Evolutionary conservation across 2,888 invertebrate genomes (phyloP).

Genomic region (Parochlus steinenii): DNA sequence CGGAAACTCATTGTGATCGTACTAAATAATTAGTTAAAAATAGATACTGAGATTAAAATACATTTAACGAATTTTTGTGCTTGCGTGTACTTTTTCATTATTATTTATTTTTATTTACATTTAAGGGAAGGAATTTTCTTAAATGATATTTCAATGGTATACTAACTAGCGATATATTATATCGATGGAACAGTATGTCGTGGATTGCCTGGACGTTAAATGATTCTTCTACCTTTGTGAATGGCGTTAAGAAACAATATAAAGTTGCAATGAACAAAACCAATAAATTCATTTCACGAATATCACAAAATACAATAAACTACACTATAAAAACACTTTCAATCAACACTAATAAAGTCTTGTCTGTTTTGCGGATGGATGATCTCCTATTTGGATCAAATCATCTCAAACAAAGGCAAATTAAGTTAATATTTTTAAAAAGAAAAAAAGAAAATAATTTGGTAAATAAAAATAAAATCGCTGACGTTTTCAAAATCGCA

Average conservation of each 20-base stretch:
- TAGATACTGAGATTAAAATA: constrained; percentile 5
- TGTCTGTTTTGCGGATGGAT: no score
- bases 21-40: constrained; percentile 45
- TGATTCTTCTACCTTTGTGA: constrained; percentile 98
- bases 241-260: constrained; percentile 78
- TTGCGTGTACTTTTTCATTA: constrained; percentile 4
- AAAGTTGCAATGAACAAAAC: constrained; percentile 57
- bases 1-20: constrained; percentile 95
- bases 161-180: constrained; percentile 66
- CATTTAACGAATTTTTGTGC: constrained; percentile 12
- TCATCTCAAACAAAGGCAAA: no score
- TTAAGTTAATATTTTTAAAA: no score
- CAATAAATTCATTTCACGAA: constrained; percentile 49
- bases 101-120: constrained; percentile 16
- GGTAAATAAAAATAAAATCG: no score
- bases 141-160: no score
- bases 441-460: no score
- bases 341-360: no score
- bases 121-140: background rate
- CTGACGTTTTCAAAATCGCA: no score
- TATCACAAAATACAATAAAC: no score
- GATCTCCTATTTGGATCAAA: no score
- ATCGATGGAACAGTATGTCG: constrained; percentile 80
- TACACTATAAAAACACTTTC: no score
- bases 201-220: constrained; percentile 98